Percentiles rank a stretch among this genome's conserved stretches.
Evolutionary conservation across 2,113 vertebrate species (phyloP).

Genomic region (Perca fluviatilis): DNA sequence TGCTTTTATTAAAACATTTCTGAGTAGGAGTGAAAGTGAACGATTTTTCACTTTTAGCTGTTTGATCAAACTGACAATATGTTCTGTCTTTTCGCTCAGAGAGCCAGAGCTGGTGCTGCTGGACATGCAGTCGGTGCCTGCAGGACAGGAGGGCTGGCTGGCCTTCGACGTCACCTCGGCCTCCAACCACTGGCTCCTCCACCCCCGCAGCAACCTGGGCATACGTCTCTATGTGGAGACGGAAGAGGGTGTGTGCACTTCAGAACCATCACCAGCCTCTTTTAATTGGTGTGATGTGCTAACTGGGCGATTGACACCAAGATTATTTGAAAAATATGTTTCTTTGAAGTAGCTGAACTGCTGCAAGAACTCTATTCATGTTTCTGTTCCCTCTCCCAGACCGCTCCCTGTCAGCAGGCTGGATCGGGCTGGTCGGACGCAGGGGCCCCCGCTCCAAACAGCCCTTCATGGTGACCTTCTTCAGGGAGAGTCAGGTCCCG

Average conservation of each 20-base stretch:
- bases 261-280: no score
- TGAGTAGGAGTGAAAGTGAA: background rate
- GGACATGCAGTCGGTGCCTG: conserved; percentile 91
- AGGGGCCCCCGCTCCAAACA: conserved; percentile 91
- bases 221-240: conserved; percentile 95
- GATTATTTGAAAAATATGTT: background rate
- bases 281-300: background rate
- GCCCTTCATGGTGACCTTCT: conserved; percentile 97
- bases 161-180: conserved; percentile 94
- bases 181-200: conserved; percentile 91
- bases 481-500: conserved; percentile 87
- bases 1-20: no score
- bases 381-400: conserved; percentile 76
- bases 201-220: conserved; percentile 89
- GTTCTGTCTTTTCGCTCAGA: conserved; percentile 72
- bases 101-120: conserved; percentile 94
- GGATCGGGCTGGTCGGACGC: conserved; percentile 90
- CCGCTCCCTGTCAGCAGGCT: conserved; percentile 89
- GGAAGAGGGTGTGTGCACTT: conserved; percentile 85
- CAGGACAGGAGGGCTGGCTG: conserved; percentile 93
- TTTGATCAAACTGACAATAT: background rate
- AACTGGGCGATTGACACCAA: background rate
- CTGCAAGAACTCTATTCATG: background rate
- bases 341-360: background rate
- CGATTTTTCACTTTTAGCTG: background rate